A percentile compares a stretch with the other conserved stretches of the same genome.
Conservation (phyloP, 2,888 invertebrate genomes). For the Zaprionus bogoriensis region DNA sequence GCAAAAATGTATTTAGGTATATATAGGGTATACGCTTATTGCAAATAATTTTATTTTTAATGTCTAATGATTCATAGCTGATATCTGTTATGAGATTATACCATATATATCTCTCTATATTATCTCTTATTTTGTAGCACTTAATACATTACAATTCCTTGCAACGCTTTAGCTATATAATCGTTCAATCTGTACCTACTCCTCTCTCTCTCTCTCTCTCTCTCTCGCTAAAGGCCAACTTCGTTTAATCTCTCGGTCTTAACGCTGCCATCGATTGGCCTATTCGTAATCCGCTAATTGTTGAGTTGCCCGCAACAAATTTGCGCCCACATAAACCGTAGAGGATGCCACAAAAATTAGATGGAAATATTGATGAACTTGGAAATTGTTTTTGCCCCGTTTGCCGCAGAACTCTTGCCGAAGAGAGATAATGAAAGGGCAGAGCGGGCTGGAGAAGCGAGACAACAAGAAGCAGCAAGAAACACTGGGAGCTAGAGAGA, state of each 20-base stretch:
- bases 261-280: constrained; percentile 29
- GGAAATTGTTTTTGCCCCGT: constrained; percentile 23
- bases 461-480: background rate
- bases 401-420: background rate
- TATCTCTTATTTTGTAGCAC: background rate
- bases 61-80: background rate
- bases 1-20: too few relatives aligned
- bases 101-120: background rate
- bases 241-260: background rate
- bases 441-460: background rate
- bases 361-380: constrained; percentile 51
- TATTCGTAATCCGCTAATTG: constrained; percentile 28
- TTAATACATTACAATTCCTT: background rate
- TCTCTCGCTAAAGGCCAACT: background rate
- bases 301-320: constrained; percentile 21
- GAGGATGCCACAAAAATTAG: constrained; percentile 28
- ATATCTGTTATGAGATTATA: background rate
- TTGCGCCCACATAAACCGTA: constrained; percentile 9
- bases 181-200: background rate
- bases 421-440: background rate
- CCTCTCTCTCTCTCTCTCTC: background rate
- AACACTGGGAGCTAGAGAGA: background rate
- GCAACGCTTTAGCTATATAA: too few relatives aligned
- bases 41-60: too few relatives aligned
- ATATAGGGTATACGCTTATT: too few relatives aligned